phyloP scores from a whole-genome alignment of 2,888 invertebrate species.

The Megamerina dolium region DNA sequence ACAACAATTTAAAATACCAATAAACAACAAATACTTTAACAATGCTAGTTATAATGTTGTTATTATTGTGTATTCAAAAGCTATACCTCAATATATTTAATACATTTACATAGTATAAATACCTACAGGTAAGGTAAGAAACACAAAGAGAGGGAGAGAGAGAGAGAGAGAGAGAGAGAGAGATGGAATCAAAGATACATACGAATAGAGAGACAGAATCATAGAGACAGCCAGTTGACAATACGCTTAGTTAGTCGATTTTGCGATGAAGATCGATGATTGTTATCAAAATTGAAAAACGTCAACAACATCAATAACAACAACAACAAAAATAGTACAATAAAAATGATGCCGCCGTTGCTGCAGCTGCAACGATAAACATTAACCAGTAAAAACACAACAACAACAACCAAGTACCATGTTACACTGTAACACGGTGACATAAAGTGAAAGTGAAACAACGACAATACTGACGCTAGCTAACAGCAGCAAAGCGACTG shows the following conservation, averaged over 20 bases:
- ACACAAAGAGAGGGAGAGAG: neutral
- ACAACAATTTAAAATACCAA: no score
- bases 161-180: neutral
- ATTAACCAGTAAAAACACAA: no score
- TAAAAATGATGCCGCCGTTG: no score
- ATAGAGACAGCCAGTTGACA: neutral
- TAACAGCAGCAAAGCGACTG: neutral
- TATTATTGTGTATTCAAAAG: no score
- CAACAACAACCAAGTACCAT: no score
- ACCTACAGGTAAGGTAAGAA: neutral
- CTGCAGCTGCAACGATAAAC: no score
- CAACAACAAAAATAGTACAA: no score
- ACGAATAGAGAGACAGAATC: neutral
- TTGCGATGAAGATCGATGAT: conserved; percentile 4
- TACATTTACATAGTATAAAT: no score
- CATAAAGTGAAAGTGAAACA: conserved; percentile 11
- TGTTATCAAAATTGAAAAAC: conserved; percentile 7
- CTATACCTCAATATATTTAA: no score
- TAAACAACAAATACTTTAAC: no score
- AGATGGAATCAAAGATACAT: neutral
- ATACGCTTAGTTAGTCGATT: neutral
- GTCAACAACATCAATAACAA: no score
- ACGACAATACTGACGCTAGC: conserved; percentile 5
- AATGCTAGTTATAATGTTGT: no score
- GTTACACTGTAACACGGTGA: neutral